phyloP scores from a whole-genome alignment of 2,888 invertebrate species.

The Synanthedon andrenaeformis region DNA sequence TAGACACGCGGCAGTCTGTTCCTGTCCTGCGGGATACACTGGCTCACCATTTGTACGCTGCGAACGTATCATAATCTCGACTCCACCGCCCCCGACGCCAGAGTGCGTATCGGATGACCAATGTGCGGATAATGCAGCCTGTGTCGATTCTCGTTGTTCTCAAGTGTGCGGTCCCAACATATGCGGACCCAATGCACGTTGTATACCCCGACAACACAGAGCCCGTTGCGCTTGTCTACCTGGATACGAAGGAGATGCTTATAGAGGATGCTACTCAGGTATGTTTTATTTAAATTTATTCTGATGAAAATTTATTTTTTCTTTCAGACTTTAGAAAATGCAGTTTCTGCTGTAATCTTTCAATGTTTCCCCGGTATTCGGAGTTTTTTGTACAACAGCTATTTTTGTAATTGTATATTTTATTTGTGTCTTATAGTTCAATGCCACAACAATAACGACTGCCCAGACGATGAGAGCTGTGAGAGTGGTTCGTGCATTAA shows the following conservation, averaged over 20 bases:
- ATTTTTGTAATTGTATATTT: no score
- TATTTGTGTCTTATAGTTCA: constrained; percentile 71
- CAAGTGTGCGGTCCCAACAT: constrained; percentile 80
- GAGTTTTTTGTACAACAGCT: no score
- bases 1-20: constrained; percentile 82
- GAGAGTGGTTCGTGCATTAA: constrained; percentile 84
- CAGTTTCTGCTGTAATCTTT: background rate
- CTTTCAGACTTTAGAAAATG: background rate
- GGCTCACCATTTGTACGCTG: constrained; percentile 85
- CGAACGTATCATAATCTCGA: constrained; percentile 38
- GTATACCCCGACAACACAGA: constrained; percentile 81
- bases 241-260: constrained; percentile 86
- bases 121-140: constrained; percentile 86
- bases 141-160: constrained; percentile 79
- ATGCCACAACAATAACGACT: constrained; percentile 87
- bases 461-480: constrained; percentile 84
- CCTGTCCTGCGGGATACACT: constrained; percentile 81
- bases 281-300: constrained; percentile 7
- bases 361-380: background rate
- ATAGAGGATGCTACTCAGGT: constrained; percentile 81
- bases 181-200: constrained; percentile 84
- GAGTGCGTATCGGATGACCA: constrained; percentile 84
- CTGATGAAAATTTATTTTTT: background rate
- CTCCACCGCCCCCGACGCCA: constrained; percentile 70
- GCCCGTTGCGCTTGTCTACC: constrained; percentile 86